Base-by-base conservation (phyloP, 2,888 invertebrate species). In the Aphelenchoides bicaudatus region DNA sequence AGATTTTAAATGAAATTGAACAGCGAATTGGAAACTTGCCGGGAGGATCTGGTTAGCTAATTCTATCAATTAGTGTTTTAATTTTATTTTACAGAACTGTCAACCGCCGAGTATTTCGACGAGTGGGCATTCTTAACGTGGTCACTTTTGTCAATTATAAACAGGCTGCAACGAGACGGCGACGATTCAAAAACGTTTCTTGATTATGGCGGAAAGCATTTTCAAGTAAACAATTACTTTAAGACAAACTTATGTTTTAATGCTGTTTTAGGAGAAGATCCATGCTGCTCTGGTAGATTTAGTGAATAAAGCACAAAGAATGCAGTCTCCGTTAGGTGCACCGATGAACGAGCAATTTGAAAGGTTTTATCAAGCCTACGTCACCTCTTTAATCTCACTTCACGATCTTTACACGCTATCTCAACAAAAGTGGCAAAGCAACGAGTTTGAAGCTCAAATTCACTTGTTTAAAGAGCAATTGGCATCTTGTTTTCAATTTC, bases 61-160 rank as follows among this genome's bases (percentile, higher is more conserved):
- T 3, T 13, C 16, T 34, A 13, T 16, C 13, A 13, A 34, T 13
- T 34, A 13, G 13, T 13, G 16, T 16, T 34, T 34, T 34, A 34
- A 13, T 13, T 34, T 34, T 34, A 13, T 13, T n/a, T n/a, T 59
- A 25, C 28, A 66, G 63, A 63, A 30, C 43, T 61, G 4, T 28
- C 60, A 19, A 53, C 55, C 13, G 25, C 58, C 5, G 65, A 64
- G 10, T 65, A 65, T 54, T 68, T 58, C 27, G 65, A 65, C 39
- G 65, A 65, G 39, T 65, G 65, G 65, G 48, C 63, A 21, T 64
- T 65, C 30, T 49, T 65, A 29, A 68, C 67, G 16, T 65, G 65
- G 65, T 51, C 59, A 10, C 51, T 65, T 6, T 55, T 65, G 25
- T 59, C 61, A 19, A 63, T 67, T 37, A 59, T 65, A 23, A 65